Conservation (phyloP, 2,797 vertebrate species). For the Propithecus perrieri region DNA sequence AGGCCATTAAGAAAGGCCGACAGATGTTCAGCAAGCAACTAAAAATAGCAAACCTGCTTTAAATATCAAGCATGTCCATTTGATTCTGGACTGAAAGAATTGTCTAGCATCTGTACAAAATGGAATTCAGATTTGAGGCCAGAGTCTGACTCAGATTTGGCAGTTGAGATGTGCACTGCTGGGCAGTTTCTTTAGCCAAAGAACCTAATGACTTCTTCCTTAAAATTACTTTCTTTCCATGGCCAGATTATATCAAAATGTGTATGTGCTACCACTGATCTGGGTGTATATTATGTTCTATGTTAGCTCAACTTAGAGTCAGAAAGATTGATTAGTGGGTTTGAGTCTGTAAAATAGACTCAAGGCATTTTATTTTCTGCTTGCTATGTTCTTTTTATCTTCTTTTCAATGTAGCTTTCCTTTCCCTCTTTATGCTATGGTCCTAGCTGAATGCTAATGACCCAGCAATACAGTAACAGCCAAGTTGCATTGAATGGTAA, state of each 20-base stretch:
- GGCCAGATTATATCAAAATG: rapidly evolving
- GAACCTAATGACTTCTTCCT: slow-evolving; percentile 24
- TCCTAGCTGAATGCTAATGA: slow-evolving; percentile 85
- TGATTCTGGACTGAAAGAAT: neutral
- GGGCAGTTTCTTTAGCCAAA: slow-evolving; percentile 17
- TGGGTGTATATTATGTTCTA: neutral
- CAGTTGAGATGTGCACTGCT: neutral
- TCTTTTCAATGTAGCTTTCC: slow-evolving; percentile 79
- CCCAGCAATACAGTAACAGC: slow-evolving; percentile 14
- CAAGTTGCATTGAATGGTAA: slow-evolving; percentile 37
- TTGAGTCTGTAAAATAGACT: slow-evolving; percentile 82
- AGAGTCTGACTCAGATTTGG: neutral
- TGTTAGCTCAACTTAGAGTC: slow-evolving; percentile 22
- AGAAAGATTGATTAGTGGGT: slow-evolving; percentile 77
- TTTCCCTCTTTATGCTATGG: slow-evolving; percentile 73
- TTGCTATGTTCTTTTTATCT: slow-evolving; percentile 84
- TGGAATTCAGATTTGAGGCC: neutral
- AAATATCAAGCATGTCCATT: slow-evolving; percentile 56
- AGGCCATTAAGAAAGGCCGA: slow-evolving; percentile 63
- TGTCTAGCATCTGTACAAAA: neutral
- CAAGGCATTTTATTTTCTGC: slow-evolving; percentile 85
- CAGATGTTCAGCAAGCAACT: slow-evolving; percentile 56
- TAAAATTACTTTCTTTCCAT: neutral
- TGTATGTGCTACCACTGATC: neutral
- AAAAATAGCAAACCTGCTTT: slow-evolving; percentile 69